A percentile compares a stretch with the other conserved stretches of the same genome.
These are phyloP conservation scores for Syngnathoides biaculeatus DNA, from an alignment of 2,113 vertebrate genomes.

Conservation along the genomic window DNA sequence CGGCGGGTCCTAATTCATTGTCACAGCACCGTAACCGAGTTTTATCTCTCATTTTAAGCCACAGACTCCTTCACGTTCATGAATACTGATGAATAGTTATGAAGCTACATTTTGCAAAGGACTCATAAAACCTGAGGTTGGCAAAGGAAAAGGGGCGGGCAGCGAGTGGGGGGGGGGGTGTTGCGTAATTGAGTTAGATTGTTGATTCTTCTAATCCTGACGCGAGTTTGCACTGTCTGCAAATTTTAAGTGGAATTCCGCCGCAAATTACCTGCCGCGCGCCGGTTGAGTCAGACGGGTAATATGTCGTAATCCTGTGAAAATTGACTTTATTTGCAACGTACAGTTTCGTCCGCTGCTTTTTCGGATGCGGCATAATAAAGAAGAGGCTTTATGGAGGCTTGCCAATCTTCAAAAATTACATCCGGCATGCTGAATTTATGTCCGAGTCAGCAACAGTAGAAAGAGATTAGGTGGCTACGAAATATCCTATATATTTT, in stretches of 20 bases:
- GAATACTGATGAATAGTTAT: slow-evolving; percentile 57
- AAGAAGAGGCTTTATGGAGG: background rate
- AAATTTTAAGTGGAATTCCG: slow-evolving; percentile 25
- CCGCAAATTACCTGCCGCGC: slow-evolving; percentile 10
- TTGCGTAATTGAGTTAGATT: slow-evolving; percentile 42
- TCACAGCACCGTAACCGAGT: slow-evolving; percentile 19
- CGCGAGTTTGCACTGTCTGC: slow-evolving; percentile 11
- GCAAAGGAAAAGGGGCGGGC: too few relatives aligned
- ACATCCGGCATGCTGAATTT: background rate
- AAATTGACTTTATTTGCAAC: slow-evolving; percentile 17
- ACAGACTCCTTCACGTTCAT: slow-evolving; percentile 41
- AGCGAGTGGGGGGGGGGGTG: slow-evolving; percentile 11
- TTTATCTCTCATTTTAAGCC: slow-evolving; percentile 50
- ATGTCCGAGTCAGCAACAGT: background rate
- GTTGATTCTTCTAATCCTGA: slow-evolving; percentile 33
- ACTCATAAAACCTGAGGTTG: slow-evolving; percentile 30
- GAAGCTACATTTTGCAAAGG: slow-evolving; percentile 34
- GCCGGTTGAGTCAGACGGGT: slow-evolving; percentile 2
- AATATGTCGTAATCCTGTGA: slow-evolving; percentile 18
- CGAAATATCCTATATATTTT: background rate
- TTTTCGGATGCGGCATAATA: background rate
- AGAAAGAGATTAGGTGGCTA: background rate
- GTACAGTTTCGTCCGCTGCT: background rate
- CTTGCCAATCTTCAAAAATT: background rate
- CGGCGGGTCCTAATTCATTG: slow-evolving; percentile 32